Evolutionary conservation across 1,140 invertebrate genomes (phyloP), one percentile per base, ranked within the genome.

Genomic region (Gonatopus flavifemur): DNA sequence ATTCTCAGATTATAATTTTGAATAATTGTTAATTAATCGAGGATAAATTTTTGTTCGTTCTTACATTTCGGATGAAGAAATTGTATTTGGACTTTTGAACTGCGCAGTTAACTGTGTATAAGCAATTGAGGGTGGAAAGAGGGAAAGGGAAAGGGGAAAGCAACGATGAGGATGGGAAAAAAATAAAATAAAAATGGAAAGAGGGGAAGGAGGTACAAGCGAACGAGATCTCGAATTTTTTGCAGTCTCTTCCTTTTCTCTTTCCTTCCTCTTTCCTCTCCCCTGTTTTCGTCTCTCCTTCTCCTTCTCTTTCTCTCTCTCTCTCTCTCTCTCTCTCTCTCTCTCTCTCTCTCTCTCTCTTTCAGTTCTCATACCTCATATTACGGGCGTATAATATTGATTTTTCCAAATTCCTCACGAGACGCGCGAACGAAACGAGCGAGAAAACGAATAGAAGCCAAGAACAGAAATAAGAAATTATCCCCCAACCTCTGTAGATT

Each of bases 391-490:
- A 61, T 73, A n/a, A 73, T 71, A 73, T 71, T 73, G 70, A 73
- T 73, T 73, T 71, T 71, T 55, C 65, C 57, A 73, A 70, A 72
- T 70, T 73, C 69, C 65, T 72, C 59, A 61, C 49, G 48, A 57
- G 50, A 63, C 53, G 54, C 32, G 35, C 49, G 54, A 53, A 48
- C 53, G 51, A 55, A n/a, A 45, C 31, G 54, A 18, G 9, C 3
- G 8, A n/a, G 8, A 18, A 1, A 28, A 24, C 1, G 4, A 24
- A 19, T 13, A 16, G 13, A 41, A 5, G 8, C 20, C 7, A n/a
- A 24, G n/a, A n/a, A n/a, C n/a, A n/a, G n/a, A n/a, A n/a, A n/a
- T n/a, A n/a, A n/a, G n/a, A n/a, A n/a, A n/a, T n/a, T n/a, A n/a
- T n/a, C n/a, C n/a, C n/a, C n/a, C n/a, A n/a, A n/a, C n/a, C n/a